phyloP scores from a whole-genome alignment of 2,113 vertebrate genomes.

The Connochaetes taurinus region DNA sequence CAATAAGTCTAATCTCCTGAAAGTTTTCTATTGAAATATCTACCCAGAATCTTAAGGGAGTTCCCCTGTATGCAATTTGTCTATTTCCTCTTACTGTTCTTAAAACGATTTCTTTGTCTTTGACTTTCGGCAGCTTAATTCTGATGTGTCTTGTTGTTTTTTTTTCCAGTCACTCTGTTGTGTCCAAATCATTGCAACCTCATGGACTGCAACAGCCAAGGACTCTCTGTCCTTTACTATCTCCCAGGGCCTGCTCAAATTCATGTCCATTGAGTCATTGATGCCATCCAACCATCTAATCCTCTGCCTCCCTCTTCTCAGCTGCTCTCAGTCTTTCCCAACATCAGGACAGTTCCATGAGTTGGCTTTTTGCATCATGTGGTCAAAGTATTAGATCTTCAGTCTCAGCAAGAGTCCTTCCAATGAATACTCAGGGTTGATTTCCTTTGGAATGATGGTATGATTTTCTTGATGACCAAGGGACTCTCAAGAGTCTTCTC shows the following conservation, averaged over 20 bases:
- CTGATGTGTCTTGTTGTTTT: neutral
- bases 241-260: neutral
- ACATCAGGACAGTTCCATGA: neutral
- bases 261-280: neutral
- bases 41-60: neutral
- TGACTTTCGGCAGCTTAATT: neutral
- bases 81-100: neutral
- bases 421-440: neutral
- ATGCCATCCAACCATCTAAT: neutral
- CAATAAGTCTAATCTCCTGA: neutral
- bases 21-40: neutral
- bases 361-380: neutral
- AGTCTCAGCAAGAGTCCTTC: neutral
- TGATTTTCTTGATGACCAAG: neutral
- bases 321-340: neutral
- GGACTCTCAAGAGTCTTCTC: neutral
- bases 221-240: neutral
- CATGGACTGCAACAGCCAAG: neutral
- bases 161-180: neutral
- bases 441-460: neutral
- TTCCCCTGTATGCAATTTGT: neutral
- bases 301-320: neutral
- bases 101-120: neutral
- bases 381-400: neutral
- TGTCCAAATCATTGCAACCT: neutral